Evolutionary conservation across 2,113 vertebrate genomes (phyloP).

Genomic region (Sakesphorus luctuosus): DNA sequence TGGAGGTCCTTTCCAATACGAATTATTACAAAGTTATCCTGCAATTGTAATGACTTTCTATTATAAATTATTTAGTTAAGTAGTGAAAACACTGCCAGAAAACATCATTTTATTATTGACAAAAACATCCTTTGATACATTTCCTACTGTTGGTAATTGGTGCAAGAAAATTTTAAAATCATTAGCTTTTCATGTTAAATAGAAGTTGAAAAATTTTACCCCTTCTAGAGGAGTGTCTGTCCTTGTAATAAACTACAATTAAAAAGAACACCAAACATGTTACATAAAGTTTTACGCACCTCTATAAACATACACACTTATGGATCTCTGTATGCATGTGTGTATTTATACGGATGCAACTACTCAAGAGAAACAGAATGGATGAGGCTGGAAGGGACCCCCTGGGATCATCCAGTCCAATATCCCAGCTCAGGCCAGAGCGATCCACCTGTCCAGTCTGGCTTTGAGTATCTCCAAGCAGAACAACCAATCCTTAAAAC

Average conservation of each 20-base stretch:
- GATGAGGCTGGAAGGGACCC: neutral
- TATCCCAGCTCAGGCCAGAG: neutral
- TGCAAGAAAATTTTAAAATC: neutral
- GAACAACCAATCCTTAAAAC: neutral
- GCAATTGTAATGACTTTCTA: neutral
- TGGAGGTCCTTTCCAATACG: neutral
- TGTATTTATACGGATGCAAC: neutral
- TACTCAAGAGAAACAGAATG: neutral
- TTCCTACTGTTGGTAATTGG: neutral
- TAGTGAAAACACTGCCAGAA: neutral
- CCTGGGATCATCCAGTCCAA: neutral
- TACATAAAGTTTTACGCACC: neutral
- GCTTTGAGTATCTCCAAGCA: neutral
- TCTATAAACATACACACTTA: neutral
- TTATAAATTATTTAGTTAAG: neutral
- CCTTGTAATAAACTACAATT: neutral
- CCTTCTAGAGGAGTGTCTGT: neutral
- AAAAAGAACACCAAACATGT: neutral
- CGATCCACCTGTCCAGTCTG: neutral
- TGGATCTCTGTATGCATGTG: neutral
- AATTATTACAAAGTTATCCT: neutral
- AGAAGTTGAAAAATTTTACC: neutral
- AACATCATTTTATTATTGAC: neutral
- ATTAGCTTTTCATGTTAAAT: neutral
- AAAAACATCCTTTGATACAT: neutral